Evolutionary conservation across 2,888 invertebrate genomes (phyloP).

Genomic region (Sarcophaga rosellei): DNA sequence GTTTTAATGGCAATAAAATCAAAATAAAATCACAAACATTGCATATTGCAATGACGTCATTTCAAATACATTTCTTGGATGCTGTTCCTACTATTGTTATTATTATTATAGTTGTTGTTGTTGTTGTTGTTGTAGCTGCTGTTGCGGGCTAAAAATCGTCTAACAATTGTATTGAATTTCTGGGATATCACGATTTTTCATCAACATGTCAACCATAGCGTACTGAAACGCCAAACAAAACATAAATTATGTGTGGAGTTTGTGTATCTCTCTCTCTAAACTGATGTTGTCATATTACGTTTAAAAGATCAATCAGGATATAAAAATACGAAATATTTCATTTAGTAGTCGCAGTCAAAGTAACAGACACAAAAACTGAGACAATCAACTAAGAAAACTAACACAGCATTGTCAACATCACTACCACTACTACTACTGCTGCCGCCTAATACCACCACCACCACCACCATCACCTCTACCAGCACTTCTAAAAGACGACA

Average conservation of each 20-base stretch:
- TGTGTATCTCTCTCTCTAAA: slow-evolving; percentile 17
- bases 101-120: background rate
- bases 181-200: slow-evolving; percentile 67
- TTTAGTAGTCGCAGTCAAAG: too few relatives aligned
- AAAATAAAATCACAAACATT: slow-evolving; percentile 19
- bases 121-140: background rate
- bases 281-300: slow-evolving; percentile 60
- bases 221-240: slow-evolving; percentile 22
- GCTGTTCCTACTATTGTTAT: slow-evolving; percentile 8
- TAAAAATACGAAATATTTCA: slow-evolving; percentile 9
- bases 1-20: slow-evolving; percentile 39
- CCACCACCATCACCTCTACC: background rate
- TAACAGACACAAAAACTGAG: background rate
- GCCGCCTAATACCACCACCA: background rate
- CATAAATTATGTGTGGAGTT: slow-evolving; percentile 62
- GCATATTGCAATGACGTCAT: slow-evolving; percentile 58
- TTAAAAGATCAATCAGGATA: slow-evolving; percentile 60
- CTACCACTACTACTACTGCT: background rate
- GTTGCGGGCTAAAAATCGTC: slow-evolving; percentile 43
- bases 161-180: slow-evolving; percentile 64
- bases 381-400: background rate
- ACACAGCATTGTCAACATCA: background rate
- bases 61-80: slow-evolving; percentile 27
- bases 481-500: background rate
- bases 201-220: slow-evolving; percentile 55